phyloP scores from a whole-genome alignment of 2,888 invertebrate species.

The Parochlus steinenii region DNA sequence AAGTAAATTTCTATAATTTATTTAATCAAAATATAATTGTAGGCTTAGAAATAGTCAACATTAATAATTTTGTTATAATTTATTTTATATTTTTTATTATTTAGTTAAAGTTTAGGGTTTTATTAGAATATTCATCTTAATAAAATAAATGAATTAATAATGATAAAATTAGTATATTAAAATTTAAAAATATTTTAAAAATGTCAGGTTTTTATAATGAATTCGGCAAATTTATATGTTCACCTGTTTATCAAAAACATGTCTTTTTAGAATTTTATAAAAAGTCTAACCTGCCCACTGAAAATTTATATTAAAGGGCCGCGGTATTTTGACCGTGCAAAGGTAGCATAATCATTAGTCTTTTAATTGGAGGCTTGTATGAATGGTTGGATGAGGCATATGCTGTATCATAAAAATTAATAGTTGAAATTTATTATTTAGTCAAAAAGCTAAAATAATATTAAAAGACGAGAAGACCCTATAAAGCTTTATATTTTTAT shows the following conservation, averaged over 20 bases:
- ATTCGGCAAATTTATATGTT: constrained; percentile 45
- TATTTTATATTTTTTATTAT: constrained; percentile 33
- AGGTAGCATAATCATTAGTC: constrained; percentile 69
- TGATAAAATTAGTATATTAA: constrained; percentile 42
- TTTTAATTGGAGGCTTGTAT: constrained; percentile 65
- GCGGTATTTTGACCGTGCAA: constrained; percentile 63
- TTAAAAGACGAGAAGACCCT: constrained; percentile 65
- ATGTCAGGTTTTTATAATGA: constrained; percentile 35
- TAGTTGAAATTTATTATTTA: constrained; percentile 38
- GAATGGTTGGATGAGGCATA: constrained; percentile 53
- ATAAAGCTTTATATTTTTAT: constrained; percentile 44
- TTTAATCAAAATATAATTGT: constrained; percentile 30
- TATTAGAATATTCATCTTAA: constrained; percentile 30
- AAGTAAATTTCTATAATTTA: constrained; percentile 36
- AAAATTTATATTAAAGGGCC: constrained; percentile 49
- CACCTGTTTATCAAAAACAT: constrained; percentile 68
- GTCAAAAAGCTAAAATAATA: constrained; percentile 47
- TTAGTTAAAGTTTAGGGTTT: constrained; percentile 28
- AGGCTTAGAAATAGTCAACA: constrained; percentile 40
- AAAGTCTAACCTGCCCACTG: constrained; percentile 60
- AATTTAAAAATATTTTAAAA: constrained; percentile 21
- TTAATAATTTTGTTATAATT: constrained; percentile 33
- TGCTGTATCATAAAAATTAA: constrained; percentile 39
- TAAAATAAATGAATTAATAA: constrained; percentile 32
- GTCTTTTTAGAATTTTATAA: constrained; percentile 41